These are phyloP conservation scores for Phaethornis superciliosus DNA, from an alignment of 2,113 vertebrate species.

Conservation along the genomic window DNA sequence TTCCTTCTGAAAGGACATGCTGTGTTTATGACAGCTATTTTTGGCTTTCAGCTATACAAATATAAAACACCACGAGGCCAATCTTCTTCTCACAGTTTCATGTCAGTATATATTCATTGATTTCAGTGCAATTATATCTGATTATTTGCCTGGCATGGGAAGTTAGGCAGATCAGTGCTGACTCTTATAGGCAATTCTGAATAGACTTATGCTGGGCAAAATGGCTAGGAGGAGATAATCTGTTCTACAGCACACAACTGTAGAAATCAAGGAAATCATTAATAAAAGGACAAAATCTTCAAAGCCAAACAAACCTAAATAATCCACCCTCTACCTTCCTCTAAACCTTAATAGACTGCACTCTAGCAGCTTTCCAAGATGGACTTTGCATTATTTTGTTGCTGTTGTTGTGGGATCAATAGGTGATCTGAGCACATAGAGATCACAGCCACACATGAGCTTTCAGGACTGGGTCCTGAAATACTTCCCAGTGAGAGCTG, in stretches of 20 bases:
- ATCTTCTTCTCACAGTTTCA: constrained; percentile 22
- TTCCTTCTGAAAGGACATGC: background rate
- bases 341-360: background rate
- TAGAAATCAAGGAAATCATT: background rate
- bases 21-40: constrained; percentile 1
- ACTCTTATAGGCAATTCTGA: background rate
- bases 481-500: background rate
- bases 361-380: background rate
- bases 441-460: background rate
- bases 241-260: background rate
- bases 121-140: constrained; percentile 19
- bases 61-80: background rate
- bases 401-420: background rate
- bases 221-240: background rate
- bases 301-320: background rate
- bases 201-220: background rate
- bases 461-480: background rate
- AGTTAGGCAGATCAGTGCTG: background rate
- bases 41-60: constrained; percentile 23
- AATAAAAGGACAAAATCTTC: background rate
- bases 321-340: background rate
- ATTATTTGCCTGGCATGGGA: constrained; percentile 11
- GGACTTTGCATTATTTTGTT: background rate
- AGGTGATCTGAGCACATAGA: accelerated
- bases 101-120: constrained; percentile 11